Percentiles rank a stretch among this genome's conserved stretches.
phyloP scores from a whole-genome alignment of 1,140 invertebrate species.

The Procambarus clarkii region DNA sequence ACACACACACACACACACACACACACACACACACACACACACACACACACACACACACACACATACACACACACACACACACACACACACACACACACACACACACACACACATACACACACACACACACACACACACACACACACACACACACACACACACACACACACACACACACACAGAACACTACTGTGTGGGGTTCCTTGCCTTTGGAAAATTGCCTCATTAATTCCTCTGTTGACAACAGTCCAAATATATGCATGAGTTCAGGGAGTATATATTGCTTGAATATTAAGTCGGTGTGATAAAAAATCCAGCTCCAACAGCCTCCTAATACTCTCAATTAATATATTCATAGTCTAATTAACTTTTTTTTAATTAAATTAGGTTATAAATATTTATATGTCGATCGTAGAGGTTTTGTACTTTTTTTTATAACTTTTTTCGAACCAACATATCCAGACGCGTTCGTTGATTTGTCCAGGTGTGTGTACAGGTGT shows the following conservation, averaged over 20 bases:
- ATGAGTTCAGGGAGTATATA: not conserved
- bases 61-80: no score
- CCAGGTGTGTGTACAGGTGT: not conserved
- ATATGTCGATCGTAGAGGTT: not conserved
- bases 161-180: no score
- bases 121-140: no score
- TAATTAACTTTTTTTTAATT: slow-evolving; percentile 4
- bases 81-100: no score
- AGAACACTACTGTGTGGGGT: not conserved
- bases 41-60: no score
- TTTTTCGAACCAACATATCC: no score
- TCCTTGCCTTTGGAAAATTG: not conserved
- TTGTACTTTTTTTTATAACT: no score
- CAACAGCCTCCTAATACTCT: not conserved
- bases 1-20: no score
- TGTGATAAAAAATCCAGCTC: not conserved
- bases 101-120: no score
- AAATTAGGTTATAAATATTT: slow-evolving; percentile 9
- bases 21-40: no score
- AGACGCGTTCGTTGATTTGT: not conserved
- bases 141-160: no score
- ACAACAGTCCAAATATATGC: slow-evolving; percentile 5
- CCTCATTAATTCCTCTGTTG: not conserved
- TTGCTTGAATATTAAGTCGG: not conserved
- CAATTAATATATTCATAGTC: slow-evolving; percentile 18